phyloP scores from a whole-genome alignment of 2,888 invertebrate genomes.

The Smittia sp. region DNA sequence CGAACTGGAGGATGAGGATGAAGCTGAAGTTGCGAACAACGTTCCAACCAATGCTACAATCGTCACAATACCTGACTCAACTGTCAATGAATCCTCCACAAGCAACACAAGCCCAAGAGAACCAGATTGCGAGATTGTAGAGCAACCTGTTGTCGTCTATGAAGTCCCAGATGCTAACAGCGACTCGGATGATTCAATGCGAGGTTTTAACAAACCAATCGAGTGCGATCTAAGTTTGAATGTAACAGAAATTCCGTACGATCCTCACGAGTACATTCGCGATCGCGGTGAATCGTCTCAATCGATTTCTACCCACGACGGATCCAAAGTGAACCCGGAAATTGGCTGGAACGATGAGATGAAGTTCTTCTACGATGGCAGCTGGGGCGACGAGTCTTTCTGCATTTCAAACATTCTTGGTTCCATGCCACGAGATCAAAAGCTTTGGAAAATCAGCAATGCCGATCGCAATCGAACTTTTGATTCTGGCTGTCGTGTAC shows the following conservation, averaged over 20 bases:
- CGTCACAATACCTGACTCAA: neutral
- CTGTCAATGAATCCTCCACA: neutral
- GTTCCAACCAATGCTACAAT: neutral
- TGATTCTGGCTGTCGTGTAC: constrained; percentile 46
- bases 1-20: neutral
- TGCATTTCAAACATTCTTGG: constrained; percentile 59
- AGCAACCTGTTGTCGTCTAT: neutral
- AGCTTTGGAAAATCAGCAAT: constrained; percentile 48
- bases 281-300: neutral
- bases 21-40: constrained; percentile 1
- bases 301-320: neutral
- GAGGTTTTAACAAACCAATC: neutral
- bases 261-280: constrained; percentile 17
- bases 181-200: constrained; percentile 25
- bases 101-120: neutral
- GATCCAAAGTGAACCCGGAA: constrained; percentile 42
- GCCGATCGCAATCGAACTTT: constrained; percentile 48
- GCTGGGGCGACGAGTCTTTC: constrained; percentile 65
- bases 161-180: neutral
- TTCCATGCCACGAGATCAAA: constrained; percentile 59
- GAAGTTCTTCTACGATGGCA: constrained; percentile 64
- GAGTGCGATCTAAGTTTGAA: constrained; percentile 32
- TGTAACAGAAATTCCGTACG: neutral
- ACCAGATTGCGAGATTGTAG: constrained; percentile 9
- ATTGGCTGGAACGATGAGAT: constrained; percentile 56